A percentile compares a stretch with the other conserved stretches of the same genome.
Evolutionary conservation across 2,113 vertebrate species (phyloP).

Genomic region (Lota lota): DNA sequence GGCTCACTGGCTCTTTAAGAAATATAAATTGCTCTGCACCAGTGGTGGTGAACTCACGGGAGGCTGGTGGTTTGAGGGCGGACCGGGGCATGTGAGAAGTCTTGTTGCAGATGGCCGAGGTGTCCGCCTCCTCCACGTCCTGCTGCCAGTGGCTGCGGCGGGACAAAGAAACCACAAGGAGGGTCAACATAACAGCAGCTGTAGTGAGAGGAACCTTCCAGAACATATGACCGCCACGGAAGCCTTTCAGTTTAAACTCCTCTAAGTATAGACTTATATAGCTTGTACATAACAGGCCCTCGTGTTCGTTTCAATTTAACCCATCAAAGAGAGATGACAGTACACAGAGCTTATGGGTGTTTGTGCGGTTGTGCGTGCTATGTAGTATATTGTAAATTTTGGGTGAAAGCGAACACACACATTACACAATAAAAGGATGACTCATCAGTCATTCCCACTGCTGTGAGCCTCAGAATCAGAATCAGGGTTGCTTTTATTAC

Average conservation of each 20-base stretch:
- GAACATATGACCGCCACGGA: neutral
- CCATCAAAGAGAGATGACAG: neutral
- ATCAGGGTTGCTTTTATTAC: too few relatives aligned
- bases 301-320: neutral
- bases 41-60: constrained; percentile 56
- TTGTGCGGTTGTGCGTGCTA: neutral
- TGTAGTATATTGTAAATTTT: neutral
- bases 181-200: constrained; percentile 20
- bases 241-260: constrained; percentile 27
- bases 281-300: too few relatives aligned
- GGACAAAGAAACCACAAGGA: constrained; percentile 31
- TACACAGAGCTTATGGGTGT: neutral
- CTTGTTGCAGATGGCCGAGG: constrained; percentile 61
- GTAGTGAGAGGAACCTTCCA: constrained; percentile 25
- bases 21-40: too few relatives aligned
- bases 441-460: too few relatives aligned
- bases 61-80: constrained; percentile 49
- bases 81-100: constrained; percentile 49
- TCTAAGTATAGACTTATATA: neutral
- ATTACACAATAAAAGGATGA: neutral
- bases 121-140: constrained; percentile 81
- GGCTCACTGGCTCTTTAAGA: too few relatives aligned
- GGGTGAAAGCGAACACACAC: neutral
- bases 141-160: constrained; percentile 82
- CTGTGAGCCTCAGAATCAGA: too few relatives aligned